phyloP scores from a whole-genome alignment of 2,888 invertebrate species.

The Hirtodrosophila duncani region DNA sequence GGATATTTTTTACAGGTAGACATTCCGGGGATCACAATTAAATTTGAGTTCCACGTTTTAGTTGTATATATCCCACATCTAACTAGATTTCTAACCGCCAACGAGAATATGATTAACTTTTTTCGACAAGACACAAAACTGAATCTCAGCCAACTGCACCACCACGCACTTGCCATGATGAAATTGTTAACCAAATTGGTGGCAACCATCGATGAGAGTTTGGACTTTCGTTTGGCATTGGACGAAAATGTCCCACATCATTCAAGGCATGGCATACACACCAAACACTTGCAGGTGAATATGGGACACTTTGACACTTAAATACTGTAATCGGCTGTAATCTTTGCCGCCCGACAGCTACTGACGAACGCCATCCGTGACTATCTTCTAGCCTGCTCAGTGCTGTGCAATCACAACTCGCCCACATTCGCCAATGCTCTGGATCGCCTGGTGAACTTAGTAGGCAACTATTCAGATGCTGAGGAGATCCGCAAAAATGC shows the following conservation, averaged over 20 bases:
- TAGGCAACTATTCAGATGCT: slow-evolving; percentile 16
- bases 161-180: slow-evolving; percentile 42
- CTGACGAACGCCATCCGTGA: slow-evolving; percentile 13
- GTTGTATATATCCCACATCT: no score
- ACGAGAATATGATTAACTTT: slow-evolving; percentile 38
- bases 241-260: slow-evolving; percentile 14
- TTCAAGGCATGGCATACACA: slow-evolving; percentile 12
- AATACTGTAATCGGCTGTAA: no score
- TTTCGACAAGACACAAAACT: slow-evolving; percentile 44
- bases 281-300: slow-evolving; percentile 29
- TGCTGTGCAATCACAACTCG: slow-evolving; percentile 14
- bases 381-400: slow-evolving; percentile 17
- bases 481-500: slow-evolving; percentile 26
- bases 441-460: slow-evolving; percentile 4
- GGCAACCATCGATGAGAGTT: slow-evolving; percentile 15
- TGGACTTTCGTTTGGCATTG: slow-evolving; percentile 31
- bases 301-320: no score
- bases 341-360: not conserved
- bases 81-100: slow-evolving; percentile 44
- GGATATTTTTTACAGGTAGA: slow-evolving; percentile 19
- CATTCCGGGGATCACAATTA: no score
- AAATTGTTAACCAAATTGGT: slow-evolving; percentile 34
- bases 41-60: not conserved
- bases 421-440: slow-evolving; percentile 11
- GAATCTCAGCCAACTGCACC: slow-evolving; percentile 32